Conservation (phyloP, 1,140 invertebrate species). For the Leptinotarsa lineolata region DNA sequence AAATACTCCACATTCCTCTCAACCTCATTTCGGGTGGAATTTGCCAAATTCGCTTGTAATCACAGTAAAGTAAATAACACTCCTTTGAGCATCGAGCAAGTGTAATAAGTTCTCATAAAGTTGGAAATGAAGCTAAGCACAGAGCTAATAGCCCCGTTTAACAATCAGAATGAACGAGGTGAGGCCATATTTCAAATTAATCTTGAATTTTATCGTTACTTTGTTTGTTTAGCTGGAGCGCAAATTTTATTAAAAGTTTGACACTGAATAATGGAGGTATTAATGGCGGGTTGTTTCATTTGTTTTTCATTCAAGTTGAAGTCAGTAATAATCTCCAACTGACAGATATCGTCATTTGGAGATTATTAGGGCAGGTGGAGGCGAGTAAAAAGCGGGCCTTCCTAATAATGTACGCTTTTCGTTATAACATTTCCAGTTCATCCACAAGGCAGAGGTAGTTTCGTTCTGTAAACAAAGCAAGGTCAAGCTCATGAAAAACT, state of each 20-base stretch:
- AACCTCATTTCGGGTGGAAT: background rate
- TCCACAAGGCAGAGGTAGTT: too few relatives aligned
- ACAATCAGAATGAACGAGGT: slow-evolving; percentile 2
- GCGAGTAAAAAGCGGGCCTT: too few relatives aligned
- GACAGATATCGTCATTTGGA: too few relatives aligned
- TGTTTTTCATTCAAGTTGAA: too few relatives aligned
- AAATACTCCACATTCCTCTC: background rate
- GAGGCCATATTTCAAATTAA: slow-evolving; percentile 3
- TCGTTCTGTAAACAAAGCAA: too few relatives aligned
- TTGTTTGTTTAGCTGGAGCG: background rate
- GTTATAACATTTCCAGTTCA: too few relatives aligned
- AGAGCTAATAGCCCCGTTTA: background rate
- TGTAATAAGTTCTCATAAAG: background rate
- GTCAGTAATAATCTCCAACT: too few relatives aligned
- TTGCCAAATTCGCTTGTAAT: background rate
- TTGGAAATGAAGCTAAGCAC: background rate
- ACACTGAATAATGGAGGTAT: too few relatives aligned
- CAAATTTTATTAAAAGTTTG: background rate
- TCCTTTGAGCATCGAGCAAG: background rate
- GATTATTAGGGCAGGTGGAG: too few relatives aligned
- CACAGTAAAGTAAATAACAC: background rate
- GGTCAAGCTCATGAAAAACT: too few relatives aligned
- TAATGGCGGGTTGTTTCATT: too few relatives aligned
- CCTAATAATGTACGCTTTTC: too few relatives aligned
- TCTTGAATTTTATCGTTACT: background rate